A percentile compares a stretch with the other conserved stretches of the same genome.
Evolutionary conservation across 2,888 invertebrate species (phyloP).

Genomic region (Acleris laterana): DNA sequence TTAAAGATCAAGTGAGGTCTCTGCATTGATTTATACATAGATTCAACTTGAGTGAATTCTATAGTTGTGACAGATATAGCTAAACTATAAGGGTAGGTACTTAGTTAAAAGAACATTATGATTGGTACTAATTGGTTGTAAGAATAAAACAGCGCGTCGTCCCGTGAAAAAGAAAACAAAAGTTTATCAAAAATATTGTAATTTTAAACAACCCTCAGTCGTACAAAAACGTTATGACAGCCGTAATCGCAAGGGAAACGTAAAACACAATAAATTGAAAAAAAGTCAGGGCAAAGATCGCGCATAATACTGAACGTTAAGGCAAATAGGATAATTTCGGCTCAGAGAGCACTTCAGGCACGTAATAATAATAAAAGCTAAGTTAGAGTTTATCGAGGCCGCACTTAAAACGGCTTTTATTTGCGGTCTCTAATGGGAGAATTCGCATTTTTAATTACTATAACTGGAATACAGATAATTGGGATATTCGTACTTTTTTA

Average conservation of each 20-base stretch:
- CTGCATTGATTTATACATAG: too few relatives aligned
- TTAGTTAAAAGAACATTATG: too few relatives aligned
- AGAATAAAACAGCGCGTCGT: too few relatives aligned
- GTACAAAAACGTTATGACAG: constrained; percentile 2
- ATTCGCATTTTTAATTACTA: constrained; percentile 22
- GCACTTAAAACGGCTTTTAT: constrained; percentile 25
- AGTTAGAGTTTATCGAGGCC: constrained; percentile 22
- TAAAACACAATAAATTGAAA: constrained; percentile 29
- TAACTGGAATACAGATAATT: background rate
- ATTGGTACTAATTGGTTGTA: too few relatives aligned
- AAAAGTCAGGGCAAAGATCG: constrained; percentile 39
- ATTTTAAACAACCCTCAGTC: background rate
- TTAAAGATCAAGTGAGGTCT: too few relatives aligned
- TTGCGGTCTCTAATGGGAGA: constrained; percentile 12
- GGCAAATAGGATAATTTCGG: constrained; percentile 55
- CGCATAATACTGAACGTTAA: constrained; percentile 49
- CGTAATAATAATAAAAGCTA: constrained; percentile 54
- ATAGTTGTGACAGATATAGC: too few relatives aligned
- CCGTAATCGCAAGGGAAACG: constrained; percentile 8
- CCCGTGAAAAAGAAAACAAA: too few relatives aligned
- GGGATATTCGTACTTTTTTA: background rate
- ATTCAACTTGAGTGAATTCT: too few relatives aligned
- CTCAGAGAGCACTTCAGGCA: constrained; percentile 43
- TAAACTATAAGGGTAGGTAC: too few relatives aligned
- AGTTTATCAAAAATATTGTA: background rate